Base-by-base conservation (phyloP, 2,888 invertebrate genomes). In the Leptopilina myrica region DNA sequence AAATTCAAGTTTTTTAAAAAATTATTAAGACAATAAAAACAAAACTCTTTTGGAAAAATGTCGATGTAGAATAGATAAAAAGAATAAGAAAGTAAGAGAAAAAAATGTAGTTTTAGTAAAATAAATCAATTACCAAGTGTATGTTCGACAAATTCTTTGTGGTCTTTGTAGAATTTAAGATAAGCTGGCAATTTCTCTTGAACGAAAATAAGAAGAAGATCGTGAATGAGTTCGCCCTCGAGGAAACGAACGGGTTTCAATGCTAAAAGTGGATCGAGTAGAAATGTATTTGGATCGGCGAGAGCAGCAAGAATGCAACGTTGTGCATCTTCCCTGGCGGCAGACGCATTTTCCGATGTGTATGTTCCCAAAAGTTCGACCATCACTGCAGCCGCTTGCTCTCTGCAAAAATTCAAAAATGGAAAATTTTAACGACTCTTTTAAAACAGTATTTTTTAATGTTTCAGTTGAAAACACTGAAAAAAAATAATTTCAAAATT, bases 261-360 rank as follows among this genome's bases (percentile, higher is more conserved):
- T 0, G 97, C 94, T 56, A 99, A 93, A 80, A 99, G 93, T 53
- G 99, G 99, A 92, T 99, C 99, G 89, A 99, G 93, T 20, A 99
- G 94, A 93, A 98, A 99, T 85, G 98, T 97, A 89, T 96, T 97
- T 14, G 99, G 98, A 92, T 99, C 99, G 8, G 97, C 98, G 79
- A 99, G 93, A 26, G 98, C 98, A 2, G 99, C 97, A 15, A 97
- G 96, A 89, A 99, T 99, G 92, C 99, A 99, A 88, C 97, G 95
- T 89, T 97, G 97, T 2, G 99, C 99, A 93, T 99, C 99, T 91
- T 98, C 98, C 84, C 98, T 94, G 0, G 99, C 99, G 84, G 98
- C 97, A 2, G 97, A 97, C 0, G 99, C 99, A 92, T 99, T 99
- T 89, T 98, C 98, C 81, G 98, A 96, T 40, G 98, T 98, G 92